Evolutionary conservation across 2,888 invertebrate genomes (phyloP).

Genomic region (Adela reaumurella): DNA sequence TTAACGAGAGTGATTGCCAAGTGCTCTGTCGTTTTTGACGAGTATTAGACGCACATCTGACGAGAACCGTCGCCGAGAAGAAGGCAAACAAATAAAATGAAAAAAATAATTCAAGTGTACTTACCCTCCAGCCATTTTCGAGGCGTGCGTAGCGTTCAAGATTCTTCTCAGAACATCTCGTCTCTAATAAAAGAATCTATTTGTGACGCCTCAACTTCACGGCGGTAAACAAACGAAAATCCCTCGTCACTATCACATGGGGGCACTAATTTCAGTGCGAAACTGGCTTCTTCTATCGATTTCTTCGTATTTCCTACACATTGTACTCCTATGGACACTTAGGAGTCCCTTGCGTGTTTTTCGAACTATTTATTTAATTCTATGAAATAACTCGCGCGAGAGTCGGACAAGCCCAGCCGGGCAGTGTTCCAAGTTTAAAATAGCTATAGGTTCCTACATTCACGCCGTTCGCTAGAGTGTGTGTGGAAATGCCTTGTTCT

Average conservation of each 20-base stretch:
- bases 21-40: neutral
- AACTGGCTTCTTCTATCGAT: slow-evolving; percentile 6
- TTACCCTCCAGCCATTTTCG: neutral
- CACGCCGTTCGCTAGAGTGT: slow-evolving; percentile 17
- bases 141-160: too few species aligned
- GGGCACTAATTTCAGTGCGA: too few species aligned
- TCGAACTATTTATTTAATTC: too few species aligned
- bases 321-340: too few species aligned
- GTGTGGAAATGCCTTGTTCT: neutral
- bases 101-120: neutral
- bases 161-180: neutral
- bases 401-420: slow-evolving; percentile 38
- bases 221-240: slow-evolving; percentile 29
- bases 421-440: slow-evolving; percentile 48
- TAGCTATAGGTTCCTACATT: slow-evolving; percentile 26
- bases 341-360: too few species aligned
- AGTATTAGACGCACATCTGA: neutral
- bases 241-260: neutral
- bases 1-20: neutral
- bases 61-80: too few species aligned
- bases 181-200: slow-evolving; percentile 51
- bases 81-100: too few species aligned
- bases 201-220: slow-evolving; percentile 25
- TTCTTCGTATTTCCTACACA: slow-evolving; percentile 6
- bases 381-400: too few species aligned